Conservation (phyloP, 2,113 vertebrate genomes). For the Suncus etruscus region DNA sequence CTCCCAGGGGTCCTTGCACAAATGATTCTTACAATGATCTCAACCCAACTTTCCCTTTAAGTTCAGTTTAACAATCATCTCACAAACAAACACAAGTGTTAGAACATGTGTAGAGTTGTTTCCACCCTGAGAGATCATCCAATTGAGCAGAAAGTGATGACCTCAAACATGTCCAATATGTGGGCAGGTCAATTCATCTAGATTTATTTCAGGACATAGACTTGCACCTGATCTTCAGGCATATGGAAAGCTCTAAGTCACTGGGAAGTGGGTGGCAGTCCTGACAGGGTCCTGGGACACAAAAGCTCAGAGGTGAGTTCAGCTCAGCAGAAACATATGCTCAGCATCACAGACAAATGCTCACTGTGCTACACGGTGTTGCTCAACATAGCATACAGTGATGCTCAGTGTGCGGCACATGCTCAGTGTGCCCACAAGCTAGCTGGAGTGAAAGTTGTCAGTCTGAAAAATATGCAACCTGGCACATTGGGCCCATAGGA, state of each 20-base stretch:
- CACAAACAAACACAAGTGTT: background rate
- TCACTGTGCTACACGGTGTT: too few relatives aligned
- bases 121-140: background rate
- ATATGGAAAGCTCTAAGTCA: background rate
- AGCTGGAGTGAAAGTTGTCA: too few relatives aligned
- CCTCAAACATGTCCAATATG: background rate
- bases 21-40: background rate
- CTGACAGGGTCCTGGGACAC: background rate
- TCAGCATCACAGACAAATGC: too few relatives aligned
- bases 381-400: too few relatives aligned
- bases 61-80: background rate
- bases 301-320: too few relatives aligned
- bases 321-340: too few relatives aligned
- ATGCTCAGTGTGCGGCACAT: too few relatives aligned
- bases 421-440: too few relatives aligned
- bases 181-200: too few relatives aligned
- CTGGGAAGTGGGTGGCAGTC: background rate
- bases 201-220: background rate
- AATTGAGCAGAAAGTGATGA: background rate
- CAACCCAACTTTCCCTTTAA: background rate
- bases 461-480: too few relatives aligned
- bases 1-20: background rate
- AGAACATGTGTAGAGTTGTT: fast-evolving
- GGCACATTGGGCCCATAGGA: too few relatives aligned
- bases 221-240: background rate